Conservation (phyloP, 2,797 vertebrate genomes). For the Iguana delicatissima region DNA sequence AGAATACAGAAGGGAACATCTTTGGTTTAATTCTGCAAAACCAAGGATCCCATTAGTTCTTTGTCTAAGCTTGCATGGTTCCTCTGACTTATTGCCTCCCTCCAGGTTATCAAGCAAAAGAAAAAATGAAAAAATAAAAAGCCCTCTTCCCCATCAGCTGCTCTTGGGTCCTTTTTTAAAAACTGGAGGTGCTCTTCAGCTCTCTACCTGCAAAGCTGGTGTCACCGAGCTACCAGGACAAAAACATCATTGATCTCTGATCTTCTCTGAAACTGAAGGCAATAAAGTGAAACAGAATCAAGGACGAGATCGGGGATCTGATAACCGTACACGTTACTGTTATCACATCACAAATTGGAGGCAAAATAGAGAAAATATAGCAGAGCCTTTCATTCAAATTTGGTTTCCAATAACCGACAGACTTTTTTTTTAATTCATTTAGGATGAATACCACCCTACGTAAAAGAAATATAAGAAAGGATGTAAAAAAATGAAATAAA, state of each 20-base stretch:
- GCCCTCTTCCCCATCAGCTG: too few species aligned
- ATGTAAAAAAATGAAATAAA: too few species aligned
- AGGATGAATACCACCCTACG: too few species aligned
- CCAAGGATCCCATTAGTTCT: too few species aligned
- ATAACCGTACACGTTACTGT: neutral
- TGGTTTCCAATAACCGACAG: neutral
- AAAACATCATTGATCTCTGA: neutral
- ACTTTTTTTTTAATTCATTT: too few species aligned
- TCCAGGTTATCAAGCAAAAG: neutral
- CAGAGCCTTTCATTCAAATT: neutral
- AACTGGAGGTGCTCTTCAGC: neutral
- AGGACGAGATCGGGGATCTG: neutral
- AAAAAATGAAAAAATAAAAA: neutral
- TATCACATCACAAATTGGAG: neutral
- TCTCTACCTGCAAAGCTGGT: neutral
- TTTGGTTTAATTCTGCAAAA: neutral
- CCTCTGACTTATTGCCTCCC: neutral
- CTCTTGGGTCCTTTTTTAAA: neutral
- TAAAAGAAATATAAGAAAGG: too few species aligned
- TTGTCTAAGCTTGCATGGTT: too few species aligned
- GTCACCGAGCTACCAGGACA: neutral
- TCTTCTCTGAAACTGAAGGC: neutral
- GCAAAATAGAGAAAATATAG: neutral
- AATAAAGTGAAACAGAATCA: too few species aligned
- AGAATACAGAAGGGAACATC: too few species aligned